A percentile compares a stretch with the other conserved stretches of the same genome.
These are phyloP conservation scores for Eilema depressum DNA, from an alignment of 2,888 invertebrate species.

Conservation along the genomic window DNA sequence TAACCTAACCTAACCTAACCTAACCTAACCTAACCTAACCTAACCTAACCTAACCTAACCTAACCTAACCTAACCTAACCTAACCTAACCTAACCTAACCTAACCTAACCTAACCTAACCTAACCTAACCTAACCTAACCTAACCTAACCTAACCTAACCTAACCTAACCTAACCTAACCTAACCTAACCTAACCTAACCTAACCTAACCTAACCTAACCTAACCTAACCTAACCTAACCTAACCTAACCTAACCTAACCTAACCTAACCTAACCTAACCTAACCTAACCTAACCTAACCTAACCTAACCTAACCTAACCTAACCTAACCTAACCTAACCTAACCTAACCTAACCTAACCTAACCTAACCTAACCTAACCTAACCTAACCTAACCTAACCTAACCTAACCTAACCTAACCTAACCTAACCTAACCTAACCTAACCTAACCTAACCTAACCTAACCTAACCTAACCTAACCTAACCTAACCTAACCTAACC, in stretches of 20 bases:
- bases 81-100: no score
- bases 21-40: no score
- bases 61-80: no score
- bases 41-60: no score
- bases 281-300: constrained; percentile 46
- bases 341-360: constrained; percentile 24
- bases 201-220: constrained; percentile 23
- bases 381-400: constrained; percentile 25
- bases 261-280: constrained; percentile 40
- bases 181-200: constrained; percentile 29
- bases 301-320: constrained; percentile 26
- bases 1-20: no score
- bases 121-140: no score
- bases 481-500: constrained; percentile 40
- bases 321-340: constrained; percentile 20
- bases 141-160: no score
- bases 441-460: constrained; percentile 13
- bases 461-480: constrained; percentile 24
- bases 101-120: no score
- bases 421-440: constrained; percentile 16
- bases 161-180: constrained; percentile 32
- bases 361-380: constrained; percentile 22
- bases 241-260: constrained; percentile 17
- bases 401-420: constrained; percentile 29
- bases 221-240: constrained; percentile 21